phyloP scores from a whole-genome alignment of 2,888 invertebrate genomes.

The Cosmia pyralina region DNA sequence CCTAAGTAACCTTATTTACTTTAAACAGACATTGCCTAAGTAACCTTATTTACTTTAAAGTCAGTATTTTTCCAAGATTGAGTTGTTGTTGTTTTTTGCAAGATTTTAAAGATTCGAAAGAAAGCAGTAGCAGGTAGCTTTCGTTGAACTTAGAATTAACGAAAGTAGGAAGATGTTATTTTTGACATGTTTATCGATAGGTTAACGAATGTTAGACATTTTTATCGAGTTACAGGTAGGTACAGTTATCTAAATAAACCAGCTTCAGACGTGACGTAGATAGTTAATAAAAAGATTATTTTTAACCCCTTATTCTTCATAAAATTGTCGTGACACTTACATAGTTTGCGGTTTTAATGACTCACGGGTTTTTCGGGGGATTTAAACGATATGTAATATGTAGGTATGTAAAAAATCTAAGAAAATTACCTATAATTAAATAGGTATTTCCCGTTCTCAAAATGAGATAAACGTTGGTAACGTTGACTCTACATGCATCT shows the following conservation, averaged over 20 bases:
- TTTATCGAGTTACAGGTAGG: background rate
- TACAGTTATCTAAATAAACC: constrained; percentile 17
- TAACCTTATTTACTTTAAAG: background rate
- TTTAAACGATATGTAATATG: background rate
- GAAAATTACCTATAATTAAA: background rate
- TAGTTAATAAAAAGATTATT: constrained; percentile 8
- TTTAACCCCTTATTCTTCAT: constrained; percentile 20
- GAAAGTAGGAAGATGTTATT: constrained; percentile 12
- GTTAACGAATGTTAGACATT: background rate
- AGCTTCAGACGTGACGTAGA: constrained; percentile 8
- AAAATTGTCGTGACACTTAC: background rate
- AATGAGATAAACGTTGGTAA: background rate
- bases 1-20: background rate
- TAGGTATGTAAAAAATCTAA: background rate
- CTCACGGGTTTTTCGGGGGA: constrained; percentile 21
- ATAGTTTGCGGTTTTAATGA: constrained; percentile 27
- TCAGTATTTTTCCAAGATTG: background rate
- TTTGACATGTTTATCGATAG: background rate
- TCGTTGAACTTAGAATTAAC: constrained; percentile 2
- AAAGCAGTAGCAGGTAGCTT: constrained; percentile 14
- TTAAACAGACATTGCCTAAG: too few relatives aligned
- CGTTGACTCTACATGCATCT: constrained; percentile 1
- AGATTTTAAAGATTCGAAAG: background rate
- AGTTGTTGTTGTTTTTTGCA: background rate
- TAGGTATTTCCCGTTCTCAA: constrained; percentile 6